phyloP scores from a whole-genome alignment of 1,140 invertebrate genomes.

The Sipha flava region DNA sequence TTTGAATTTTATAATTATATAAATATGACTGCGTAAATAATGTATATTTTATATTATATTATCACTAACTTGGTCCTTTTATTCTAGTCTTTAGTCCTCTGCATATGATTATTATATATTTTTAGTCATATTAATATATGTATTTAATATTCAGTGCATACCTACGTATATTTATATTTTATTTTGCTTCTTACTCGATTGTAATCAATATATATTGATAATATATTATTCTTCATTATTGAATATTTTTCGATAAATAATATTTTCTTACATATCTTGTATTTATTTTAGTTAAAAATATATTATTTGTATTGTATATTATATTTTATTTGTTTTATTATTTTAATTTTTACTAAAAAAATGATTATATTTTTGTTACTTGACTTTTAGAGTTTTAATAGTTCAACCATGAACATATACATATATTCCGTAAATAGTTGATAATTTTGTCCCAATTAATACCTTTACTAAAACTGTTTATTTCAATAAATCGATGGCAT shows the following conservation, averaged over 20 bases:
- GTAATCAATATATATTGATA: no score
- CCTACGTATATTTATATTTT: no score
- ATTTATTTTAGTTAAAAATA: neutral
- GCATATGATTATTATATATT: neutral
- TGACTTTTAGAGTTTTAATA: neutral
- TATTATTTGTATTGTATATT: neutral
- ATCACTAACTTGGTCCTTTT: neutral
- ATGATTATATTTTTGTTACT: neutral
- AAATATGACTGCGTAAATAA: conserved; percentile 11
- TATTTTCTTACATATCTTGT: conserved; percentile 1
- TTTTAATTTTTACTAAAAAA: neutral
- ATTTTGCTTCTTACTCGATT: no score
- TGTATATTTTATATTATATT: conserved; percentile 1
- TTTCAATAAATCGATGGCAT: no score
- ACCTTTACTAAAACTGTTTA: no score
- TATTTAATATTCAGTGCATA: no score
- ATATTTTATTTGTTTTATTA: neutral
- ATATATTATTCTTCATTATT: no score
- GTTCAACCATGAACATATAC: no score
- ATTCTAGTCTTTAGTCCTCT: conserved; percentile 12
- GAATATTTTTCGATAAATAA: no score
- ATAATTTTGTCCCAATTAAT: no score
- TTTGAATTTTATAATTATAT: neutral
- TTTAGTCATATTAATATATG: neutral
- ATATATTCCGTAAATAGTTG: no score